These are phyloP conservation scores for Cryptus armator DNA, from an alignment of 2,888 invertebrate species.

Conservation along the genomic window DNA sequence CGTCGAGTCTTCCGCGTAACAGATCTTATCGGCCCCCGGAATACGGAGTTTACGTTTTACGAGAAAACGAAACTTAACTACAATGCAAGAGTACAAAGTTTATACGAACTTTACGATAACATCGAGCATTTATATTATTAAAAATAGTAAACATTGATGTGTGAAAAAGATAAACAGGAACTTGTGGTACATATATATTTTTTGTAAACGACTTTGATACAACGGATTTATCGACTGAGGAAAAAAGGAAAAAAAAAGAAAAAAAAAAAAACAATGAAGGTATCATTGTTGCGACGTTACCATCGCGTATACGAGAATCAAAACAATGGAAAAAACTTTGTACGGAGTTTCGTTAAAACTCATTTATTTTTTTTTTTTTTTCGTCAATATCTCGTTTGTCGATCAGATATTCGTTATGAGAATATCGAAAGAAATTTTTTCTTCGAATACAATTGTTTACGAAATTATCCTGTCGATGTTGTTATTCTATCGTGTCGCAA, in stretches of 20 bases:
- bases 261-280: background rate
- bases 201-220: slow-evolving; percentile 62
- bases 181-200: slow-evolving; percentile 40
- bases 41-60: background rate
- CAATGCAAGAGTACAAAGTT: background rate
- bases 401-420: background rate
- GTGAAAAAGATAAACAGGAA: slow-evolving; percentile 20
- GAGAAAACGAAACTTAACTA: background rate
- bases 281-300: background rate
- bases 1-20: slow-evolving; percentile 41
- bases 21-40: background rate
- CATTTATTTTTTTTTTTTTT: background rate
- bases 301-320: slow-evolving; percentile 6
- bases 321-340: slow-evolving; percentile 11
- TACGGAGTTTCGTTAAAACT: slow-evolving; percentile 23
- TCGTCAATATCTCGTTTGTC: background rate
- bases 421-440: slow-evolving; percentile 18
- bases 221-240: slow-evolving; percentile 12
- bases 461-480: slow-evolving; percentile 11
- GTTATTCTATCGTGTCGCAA: slow-evolving; percentile 15
- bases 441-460: slow-evolving; percentile 44
- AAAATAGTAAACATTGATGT: background rate
- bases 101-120: slow-evolving; percentile 1
- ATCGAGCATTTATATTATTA: slow-evolving; percentile 5
- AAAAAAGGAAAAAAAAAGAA: background rate